Evolutionary conservation across 2,797 vertebrate genomes (phyloP).

Genomic region (Rhynchotus rufescens): DNA sequence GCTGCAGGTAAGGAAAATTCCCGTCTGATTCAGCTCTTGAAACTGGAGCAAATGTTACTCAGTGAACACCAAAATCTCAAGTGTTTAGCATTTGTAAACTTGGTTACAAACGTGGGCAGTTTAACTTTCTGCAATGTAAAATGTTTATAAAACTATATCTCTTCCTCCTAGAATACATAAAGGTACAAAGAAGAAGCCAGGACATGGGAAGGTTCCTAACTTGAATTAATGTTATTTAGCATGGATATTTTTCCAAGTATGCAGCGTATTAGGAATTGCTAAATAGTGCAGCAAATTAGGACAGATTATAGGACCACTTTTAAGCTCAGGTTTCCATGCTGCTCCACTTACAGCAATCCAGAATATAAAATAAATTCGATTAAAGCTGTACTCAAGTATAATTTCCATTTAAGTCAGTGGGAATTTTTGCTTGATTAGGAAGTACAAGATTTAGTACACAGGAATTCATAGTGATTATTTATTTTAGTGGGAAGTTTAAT

Average conservation of each 20-base stretch:
- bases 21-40: background rate
- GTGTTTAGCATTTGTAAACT: background rate
- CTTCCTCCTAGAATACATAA: background rate
- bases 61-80: background rate
- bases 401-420: background rate
- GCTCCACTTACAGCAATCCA: background rate
- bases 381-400: background rate
- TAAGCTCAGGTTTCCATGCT: background rate
- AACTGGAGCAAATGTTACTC: background rate
- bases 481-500: conserved; percentile 11
- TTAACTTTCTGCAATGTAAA: background rate
- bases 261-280: background rate
- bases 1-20: background rate
- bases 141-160: background rate
- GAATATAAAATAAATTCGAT: conserved; percentile 14
- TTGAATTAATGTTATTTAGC: background rate
- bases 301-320: background rate
- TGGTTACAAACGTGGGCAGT: background rate
- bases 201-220: background rate
- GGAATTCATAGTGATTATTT: conserved; percentile 12
- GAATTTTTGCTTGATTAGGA: conserved; percentile 10
- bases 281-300: background rate
- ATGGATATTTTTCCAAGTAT: background rate
- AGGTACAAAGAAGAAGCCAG: background rate
- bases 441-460: background rate